Percentiles rank a stretch among this genome's conserved stretches.
Evolutionary conservation across 1,140 invertebrate species (phyloP).

Genomic region (Pararge aegeria): DNA sequence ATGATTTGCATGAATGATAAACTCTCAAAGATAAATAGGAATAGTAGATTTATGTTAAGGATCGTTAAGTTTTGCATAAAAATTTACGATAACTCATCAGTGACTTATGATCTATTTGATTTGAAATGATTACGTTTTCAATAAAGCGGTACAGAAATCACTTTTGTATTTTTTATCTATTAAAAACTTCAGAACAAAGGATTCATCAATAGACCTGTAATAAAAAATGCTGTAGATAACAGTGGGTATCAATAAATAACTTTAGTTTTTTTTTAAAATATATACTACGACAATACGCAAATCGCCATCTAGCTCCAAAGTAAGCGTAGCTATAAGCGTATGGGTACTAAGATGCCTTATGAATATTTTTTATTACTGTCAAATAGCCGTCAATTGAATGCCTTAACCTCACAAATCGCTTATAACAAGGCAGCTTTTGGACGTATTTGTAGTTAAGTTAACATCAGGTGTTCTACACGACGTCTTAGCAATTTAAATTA

Average conservation of each 20-base stretch:
- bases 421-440: neutral
- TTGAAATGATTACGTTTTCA: constrained; percentile 4
- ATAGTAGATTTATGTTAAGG: neutral
- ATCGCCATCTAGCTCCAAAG: no score
- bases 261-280: no score
- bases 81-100: neutral
- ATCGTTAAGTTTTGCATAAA: neutral
- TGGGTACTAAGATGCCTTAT: no score
- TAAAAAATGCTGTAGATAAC: constrained; percentile 34
- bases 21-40: neutral
- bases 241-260: constrained; percentile 48
- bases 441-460: neutral
- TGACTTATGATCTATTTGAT: neutral
- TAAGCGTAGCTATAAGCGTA: no score
- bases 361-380: constrained; percentile 8
- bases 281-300: no score
- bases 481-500: neutral
- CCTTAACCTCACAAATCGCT: neutral
- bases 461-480: neutral
- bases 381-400: neutral
- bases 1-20: neutral
- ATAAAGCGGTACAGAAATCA: neutral
- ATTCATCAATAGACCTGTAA: constrained; percentile 14
- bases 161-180: constrained; percentile 1
- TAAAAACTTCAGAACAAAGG: constrained; percentile 11